phyloP scores from a whole-genome alignment of 1,140 invertebrate genomes.

The Batillaria attramentaria region DNA sequence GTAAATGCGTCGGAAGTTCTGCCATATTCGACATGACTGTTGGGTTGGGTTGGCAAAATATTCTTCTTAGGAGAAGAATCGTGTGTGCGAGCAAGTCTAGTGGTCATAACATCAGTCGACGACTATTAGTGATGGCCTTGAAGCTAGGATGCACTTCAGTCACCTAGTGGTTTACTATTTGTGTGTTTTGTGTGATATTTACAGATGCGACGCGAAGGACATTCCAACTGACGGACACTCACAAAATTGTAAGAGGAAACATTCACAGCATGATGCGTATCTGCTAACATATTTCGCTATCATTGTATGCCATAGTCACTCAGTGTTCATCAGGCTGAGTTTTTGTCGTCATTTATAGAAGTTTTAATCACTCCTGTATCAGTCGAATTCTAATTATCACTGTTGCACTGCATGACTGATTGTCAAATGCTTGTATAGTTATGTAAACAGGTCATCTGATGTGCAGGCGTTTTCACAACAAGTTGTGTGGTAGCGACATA shows the following conservation, averaged over 20 bases:
- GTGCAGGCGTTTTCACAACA: not conserved
- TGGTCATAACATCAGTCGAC: not conserved
- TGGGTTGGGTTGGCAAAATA: not conserved
- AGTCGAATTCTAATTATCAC: too few relatives aligned
- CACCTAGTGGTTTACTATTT: not conserved
- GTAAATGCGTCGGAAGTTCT: not conserved
- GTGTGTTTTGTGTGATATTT: conserved; percentile 1
- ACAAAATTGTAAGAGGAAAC: not conserved
- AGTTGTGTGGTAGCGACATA: not conserved
- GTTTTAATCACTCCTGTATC: too few relatives aligned
- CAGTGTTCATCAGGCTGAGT: not conserved
- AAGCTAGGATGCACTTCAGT: conserved; percentile 19
- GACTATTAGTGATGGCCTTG: conserved; percentile 15
- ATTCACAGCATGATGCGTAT: not conserved
- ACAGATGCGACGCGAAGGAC: not conserved
- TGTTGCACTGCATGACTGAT: too few relatives aligned
- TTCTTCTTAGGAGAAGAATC: not conserved
- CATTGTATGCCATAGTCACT: not conserved
- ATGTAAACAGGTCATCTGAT: too few relatives aligned
- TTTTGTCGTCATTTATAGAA: not conserved
- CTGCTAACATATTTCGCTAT: not conserved
- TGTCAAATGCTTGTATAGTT: too few relatives aligned
- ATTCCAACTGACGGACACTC: not conserved
- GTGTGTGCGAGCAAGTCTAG: not conserved
- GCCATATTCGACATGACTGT: not conserved